Evolutionary conservation across 2,797 vertebrate genomes (phyloP).

Genomic region (Petrocephalus schoutedeni): DNA sequence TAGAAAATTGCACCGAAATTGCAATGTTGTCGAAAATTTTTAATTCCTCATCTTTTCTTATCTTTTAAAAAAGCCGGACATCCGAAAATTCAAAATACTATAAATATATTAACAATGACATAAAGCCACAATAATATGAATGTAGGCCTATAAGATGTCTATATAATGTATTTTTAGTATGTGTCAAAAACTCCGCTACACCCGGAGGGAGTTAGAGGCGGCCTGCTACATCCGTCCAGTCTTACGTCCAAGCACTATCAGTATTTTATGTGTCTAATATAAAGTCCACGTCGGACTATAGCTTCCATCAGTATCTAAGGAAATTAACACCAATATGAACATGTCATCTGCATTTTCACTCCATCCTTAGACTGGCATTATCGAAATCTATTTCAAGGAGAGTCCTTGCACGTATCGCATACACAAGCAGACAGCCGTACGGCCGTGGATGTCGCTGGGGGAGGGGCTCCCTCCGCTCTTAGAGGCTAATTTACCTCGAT

Average conservation of each 20-base stretch:
- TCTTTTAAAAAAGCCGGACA: background rate
- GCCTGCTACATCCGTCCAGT: background rate
- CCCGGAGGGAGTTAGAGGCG: background rate
- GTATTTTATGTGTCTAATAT: background rate
- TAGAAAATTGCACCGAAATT: background rate
- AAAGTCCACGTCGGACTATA: background rate
- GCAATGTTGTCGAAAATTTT: background rate
- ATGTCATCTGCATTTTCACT: background rate
- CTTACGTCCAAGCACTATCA: background rate
- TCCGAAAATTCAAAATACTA: background rate
- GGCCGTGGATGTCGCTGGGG: background rate
- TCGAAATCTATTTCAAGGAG: background rate
- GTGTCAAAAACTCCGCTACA: background rate
- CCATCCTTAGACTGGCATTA: background rate
- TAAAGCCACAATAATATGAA: background rate
- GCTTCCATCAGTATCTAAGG: background rate
- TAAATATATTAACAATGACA: background rate
- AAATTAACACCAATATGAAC: background rate
- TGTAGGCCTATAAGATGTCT: background rate
- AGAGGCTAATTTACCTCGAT: background rate
- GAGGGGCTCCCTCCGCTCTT: background rate
- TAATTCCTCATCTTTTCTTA: background rate
- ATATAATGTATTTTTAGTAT: background rate
- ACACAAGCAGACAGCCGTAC: background rate
- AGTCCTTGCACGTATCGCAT: background rate